phyloP scores from a whole-genome alignment of 1,140 invertebrate species.

The Colletes latitarsis region DNA sequence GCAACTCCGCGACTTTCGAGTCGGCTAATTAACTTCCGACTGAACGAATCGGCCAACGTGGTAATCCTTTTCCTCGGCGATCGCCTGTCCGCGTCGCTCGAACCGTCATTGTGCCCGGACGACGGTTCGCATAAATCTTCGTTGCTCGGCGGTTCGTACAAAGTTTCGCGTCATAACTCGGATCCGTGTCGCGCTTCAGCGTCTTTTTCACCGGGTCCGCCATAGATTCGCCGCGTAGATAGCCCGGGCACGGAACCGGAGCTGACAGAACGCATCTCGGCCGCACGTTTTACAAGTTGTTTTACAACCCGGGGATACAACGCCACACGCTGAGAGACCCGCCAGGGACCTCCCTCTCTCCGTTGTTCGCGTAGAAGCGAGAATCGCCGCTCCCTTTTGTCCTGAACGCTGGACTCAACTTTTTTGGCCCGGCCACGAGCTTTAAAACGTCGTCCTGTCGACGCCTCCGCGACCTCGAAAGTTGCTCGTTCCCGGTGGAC shows the following conservation, averaged over 20 bases:
- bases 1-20: background rate
- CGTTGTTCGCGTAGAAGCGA: conserved; percentile 7
- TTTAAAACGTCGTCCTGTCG: conserved; percentile 21
- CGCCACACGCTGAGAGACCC: conserved; percentile 68
- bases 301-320: conserved; percentile 76
- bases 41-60: background rate
- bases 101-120: background rate
- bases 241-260: conserved; percentile 55
- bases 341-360: conserved; percentile 37
- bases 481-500: background rate
- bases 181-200: background rate
- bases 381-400: conserved; percentile 53
- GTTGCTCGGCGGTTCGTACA: background rate
- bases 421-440: conserved; percentile 11
- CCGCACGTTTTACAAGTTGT: conserved; percentile 80
- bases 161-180: conserved; percentile 18
- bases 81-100: background rate
- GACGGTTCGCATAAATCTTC: background rate
- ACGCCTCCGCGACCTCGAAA: conserved; percentile 2
- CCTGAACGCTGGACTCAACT: conserved; percentile 28
- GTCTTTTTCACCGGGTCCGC: conserved; percentile 41
- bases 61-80: background rate
- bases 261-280: conserved; percentile 61
- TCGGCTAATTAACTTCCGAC: background rate
- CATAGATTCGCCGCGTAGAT: conserved; percentile 74